Evolutionary conservation across 2,113 vertebrate species (phyloP), one percentile per base, ranked within the genome.

Genomic region (Trochalopteron elliotii): DNA sequence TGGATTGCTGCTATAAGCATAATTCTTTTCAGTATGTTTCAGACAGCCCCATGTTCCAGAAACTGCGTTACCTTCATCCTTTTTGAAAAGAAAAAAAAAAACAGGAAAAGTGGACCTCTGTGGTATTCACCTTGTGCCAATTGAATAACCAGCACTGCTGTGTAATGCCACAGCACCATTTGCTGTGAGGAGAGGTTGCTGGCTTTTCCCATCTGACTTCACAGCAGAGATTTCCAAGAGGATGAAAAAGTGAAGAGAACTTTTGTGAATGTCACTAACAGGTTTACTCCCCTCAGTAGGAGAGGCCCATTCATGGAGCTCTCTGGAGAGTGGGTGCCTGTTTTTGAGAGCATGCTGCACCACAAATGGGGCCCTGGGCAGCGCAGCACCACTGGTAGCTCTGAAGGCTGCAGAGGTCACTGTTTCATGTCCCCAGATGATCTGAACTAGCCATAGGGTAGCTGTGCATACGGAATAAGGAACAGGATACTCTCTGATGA

Each of bases 291-390:
- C 3, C 42, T 49, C 0, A 0, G 15, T 20, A n/a, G n/a, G 22
- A 75, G 12, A 20, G 1, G 1, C 8, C 15, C 3, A 0, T 45
- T 42, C 1, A 2, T 13, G 0, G 0, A 80, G 50, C 13, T 12
- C 10, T 44, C 14, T 12, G 2, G 30, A 45, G 23, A 47, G 21
- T 6, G 9, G 21, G 23, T 47, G 21, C 22, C 30, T 20, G 17
- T 1, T 81, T 68, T 81, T 3, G 23, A 59, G 45, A 64, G 17
- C 6, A 1, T 14, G 9, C 11, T 59, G 67, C 16, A 55, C 12
- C 37, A 30, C 9, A 16, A 27, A 28, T 5, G 28, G 24, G 3
- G 5, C 20, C 18, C 9, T 37, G 20, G n/a, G 59, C n/a, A 61
- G 20, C 0, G 0, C 40, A 70, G 75, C 50, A 49, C 9, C 0